phyloP scores from a whole-genome alignment of 2,113 vertebrate species.

The Syngnathus scovelli region DNA sequence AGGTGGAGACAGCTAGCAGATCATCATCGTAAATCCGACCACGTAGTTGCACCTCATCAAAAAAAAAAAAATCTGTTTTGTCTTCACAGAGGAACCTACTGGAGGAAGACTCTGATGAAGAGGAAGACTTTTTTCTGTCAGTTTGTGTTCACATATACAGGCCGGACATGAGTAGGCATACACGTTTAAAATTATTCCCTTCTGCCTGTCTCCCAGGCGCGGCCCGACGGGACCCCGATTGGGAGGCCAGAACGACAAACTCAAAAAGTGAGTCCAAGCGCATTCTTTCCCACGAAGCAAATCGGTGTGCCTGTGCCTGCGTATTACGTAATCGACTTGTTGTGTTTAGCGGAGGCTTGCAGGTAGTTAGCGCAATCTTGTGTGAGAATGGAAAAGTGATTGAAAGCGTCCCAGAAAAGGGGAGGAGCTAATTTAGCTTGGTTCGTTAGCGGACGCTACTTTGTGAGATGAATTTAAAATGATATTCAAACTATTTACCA shows the following conservation, averaged over 20 bases:
- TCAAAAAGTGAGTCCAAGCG: slow-evolving; percentile 88
- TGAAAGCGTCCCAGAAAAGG: too few species aligned
- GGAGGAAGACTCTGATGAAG: slow-evolving; percentile 97
- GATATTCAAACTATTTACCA: not conserved
- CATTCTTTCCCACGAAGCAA: slow-evolving; percentile 10
- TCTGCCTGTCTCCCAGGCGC: slow-evolving; percentile 72
- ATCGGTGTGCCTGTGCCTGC: slow-evolving; percentile 15
- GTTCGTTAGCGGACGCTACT: too few species aligned
- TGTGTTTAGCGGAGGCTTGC: slow-evolving; percentile 48
- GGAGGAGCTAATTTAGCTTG: too few species aligned
- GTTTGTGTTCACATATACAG: slow-evolving; percentile 47
- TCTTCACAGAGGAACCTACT: slow-evolving; percentile 87
- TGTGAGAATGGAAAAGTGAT: too few species aligned
- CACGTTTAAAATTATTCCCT: not conserved
- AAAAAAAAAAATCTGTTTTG: slow-evolving; percentile 5
- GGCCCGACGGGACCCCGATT: slow-evolving; percentile 90
- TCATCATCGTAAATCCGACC: not conserved
- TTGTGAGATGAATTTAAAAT: too few species aligned
- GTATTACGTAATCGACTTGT: slow-evolving; percentile 36
- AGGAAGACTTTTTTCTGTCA: slow-evolving; percentile 98
- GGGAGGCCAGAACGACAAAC: slow-evolving; percentile 92
- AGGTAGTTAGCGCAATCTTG: slow-evolving; percentile 16
- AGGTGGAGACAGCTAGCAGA: slow-evolving; percentile 4
- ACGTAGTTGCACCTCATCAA: too few species aligned
- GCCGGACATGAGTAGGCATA: not conserved